These are phyloP conservation scores for Beaufortia kweichowensis DNA, from an alignment of 2,113 vertebrate species.

Conservation along the genomic window DNA sequence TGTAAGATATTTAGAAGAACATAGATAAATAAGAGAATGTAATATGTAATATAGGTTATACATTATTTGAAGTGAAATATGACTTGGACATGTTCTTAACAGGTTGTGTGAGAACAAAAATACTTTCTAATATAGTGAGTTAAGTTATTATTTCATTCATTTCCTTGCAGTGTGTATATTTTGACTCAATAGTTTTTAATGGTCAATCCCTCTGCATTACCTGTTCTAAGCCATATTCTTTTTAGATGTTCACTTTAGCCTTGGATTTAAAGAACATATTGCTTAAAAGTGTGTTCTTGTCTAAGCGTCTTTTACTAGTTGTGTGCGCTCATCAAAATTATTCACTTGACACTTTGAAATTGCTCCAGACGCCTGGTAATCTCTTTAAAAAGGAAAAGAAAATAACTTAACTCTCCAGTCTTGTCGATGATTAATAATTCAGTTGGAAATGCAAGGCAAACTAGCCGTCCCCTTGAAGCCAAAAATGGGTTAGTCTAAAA, in stretches of 20 bases:
- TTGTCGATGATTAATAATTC: slow-evolving; percentile 11
- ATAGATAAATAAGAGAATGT: too few relatives aligned
- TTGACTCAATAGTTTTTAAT: not conserved
- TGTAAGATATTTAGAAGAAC: too few relatives aligned
- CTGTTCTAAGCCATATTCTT: not conserved
- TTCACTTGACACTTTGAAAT: not conserved
- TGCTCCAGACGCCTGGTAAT: not conserved
- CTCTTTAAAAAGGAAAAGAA: not conserved
- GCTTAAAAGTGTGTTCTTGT: slow-evolving; percentile 4
- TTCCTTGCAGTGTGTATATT: not conserved
- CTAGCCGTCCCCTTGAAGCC: slow-evolving; percentile 51
- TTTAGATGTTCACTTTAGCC: not conserved
- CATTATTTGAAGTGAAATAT: not conserved
- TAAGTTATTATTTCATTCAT: not conserved
- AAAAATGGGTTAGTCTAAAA: slow-evolving; percentile 79
- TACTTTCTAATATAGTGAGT: not conserved
- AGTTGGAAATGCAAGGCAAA: slow-evolving; percentile 22
- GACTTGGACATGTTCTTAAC: not conserved
- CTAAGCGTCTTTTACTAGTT: not conserved
- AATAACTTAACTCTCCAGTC: not conserved
- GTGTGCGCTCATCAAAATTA: not conserved
- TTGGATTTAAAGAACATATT: slow-evolving; percentile 8
- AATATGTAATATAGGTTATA: too few relatives aligned
- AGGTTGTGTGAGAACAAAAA: not conserved
- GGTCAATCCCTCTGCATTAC: not conserved